Evolutionary conservation across 2,888 invertebrate genomes (phyloP).

Genomic region (Metopia argyrocephala): DNA sequence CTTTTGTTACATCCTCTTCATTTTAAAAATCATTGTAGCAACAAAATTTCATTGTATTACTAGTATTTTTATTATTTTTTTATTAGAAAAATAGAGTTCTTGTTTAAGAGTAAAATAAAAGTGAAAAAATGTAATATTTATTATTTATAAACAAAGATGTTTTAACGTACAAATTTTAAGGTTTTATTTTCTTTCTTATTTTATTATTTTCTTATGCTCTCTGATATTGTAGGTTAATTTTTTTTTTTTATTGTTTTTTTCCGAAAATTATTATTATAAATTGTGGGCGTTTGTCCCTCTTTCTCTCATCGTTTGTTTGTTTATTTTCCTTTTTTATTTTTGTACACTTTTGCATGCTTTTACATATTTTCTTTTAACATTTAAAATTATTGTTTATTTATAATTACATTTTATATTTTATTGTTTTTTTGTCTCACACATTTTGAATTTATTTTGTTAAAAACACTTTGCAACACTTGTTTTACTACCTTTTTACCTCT

Average conservation of each 20-base stretch:
- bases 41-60: constrained; percentile 21
- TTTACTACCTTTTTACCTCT: neutral
- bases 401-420: constrained; percentile 27
- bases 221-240: neutral
- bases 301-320: neutral
- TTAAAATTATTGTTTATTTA: too few species aligned
- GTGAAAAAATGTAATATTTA: neutral
- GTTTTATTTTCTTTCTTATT: too few species aligned
- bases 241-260: neutral
- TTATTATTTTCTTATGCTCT: neutral
- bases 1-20: constrained; percentile 41
- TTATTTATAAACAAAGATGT: neutral
- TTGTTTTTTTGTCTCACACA: constrained; percentile 16
- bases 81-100: too few species aligned
- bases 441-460: constrained; percentile 5
- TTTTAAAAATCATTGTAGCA: constrained; percentile 25
- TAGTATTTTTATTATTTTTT: constrained; percentile 6
- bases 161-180: neutral
- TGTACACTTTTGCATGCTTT: neutral
- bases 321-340: neutral
- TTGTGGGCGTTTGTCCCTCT: neutral
- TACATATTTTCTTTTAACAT: constrained; percentile 12
- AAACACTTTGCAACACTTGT: constrained; percentile 26
- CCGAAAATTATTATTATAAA: neutral
- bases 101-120: neutral